Evolutionary conservation across 2,113 vertebrate genomes (phyloP).

Genomic region (Sitta europaea): DNA sequence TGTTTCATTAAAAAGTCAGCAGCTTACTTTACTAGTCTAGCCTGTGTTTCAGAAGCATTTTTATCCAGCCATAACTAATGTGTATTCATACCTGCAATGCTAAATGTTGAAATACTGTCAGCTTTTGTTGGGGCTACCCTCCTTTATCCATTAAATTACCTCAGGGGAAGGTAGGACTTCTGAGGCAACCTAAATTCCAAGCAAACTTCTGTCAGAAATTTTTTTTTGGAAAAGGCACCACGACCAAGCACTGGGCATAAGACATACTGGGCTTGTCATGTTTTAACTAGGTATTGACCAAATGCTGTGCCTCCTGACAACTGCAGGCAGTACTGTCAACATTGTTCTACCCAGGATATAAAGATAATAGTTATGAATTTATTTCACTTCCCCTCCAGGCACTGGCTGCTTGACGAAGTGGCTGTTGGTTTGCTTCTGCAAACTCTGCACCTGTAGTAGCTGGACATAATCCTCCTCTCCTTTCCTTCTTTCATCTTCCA

Average conservation of each 20-base stretch:
- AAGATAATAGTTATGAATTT: neutral
- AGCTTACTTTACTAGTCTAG: neutral
- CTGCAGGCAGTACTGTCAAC: neutral
- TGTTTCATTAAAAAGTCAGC: neutral
- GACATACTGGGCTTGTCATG: neutral
- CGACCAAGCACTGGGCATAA: neutral
- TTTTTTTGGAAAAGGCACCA: neutral
- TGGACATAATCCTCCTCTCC: neutral
- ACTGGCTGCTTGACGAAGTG: neutral
- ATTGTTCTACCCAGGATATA: neutral
- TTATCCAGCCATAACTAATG: neutral
- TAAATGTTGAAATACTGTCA: neutral
- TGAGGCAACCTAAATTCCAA: neutral
- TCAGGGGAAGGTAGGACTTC: neutral
- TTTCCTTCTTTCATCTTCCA: conserved; percentile 5
- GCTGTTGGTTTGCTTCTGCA: neutral
- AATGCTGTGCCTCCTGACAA: neutral
- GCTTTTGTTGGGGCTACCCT: neutral
- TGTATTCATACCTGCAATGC: neutral
- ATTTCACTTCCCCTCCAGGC: neutral
- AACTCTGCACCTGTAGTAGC: neutral
- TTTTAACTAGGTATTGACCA: neutral
- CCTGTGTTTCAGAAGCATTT: neutral
- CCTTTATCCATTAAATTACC: conserved; percentile 11
- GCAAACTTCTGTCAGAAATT: neutral